Conservation (phyloP, 2,888 invertebrate species). For the Conomelus anceps region DNA sequence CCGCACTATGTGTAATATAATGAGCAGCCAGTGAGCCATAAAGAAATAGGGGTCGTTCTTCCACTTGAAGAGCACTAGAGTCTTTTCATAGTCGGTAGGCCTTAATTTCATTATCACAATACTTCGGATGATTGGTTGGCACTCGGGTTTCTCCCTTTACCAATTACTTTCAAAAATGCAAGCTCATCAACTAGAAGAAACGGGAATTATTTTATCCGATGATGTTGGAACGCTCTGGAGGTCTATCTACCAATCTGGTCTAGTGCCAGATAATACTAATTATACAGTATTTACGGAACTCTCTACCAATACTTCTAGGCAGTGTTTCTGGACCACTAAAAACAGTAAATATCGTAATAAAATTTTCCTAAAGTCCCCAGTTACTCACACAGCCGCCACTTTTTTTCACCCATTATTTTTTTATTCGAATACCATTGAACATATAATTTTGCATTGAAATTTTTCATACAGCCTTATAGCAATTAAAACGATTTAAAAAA, state of each 20-base stretch:
- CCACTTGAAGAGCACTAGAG: background rate
- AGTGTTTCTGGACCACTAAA: too few relatives aligned
- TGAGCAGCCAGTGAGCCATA: background rate
- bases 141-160: background rate
- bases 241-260: background rate
- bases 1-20: background rate
- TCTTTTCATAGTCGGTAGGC: background rate
- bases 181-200: background rate
- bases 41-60: background rate
- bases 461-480: too few relatives aligned
- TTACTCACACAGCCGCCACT: too few relatives aligned
- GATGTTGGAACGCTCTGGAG: background rate
- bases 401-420: too few relatives aligned
- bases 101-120: background rate
- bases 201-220: background rate
- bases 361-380: too few relatives aligned
- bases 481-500: too few relatives aligned
- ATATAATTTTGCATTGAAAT: too few relatives aligned
- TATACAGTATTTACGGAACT: too few relatives aligned
- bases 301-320: too few relatives aligned
- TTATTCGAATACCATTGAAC: too few relatives aligned
- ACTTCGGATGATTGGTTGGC: background rate
- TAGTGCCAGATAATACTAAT: background rate
- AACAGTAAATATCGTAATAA: too few relatives aligned
- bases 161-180: background rate